phyloP scores from a whole-genome alignment of 1,140 invertebrate genomes.

The Platyura marginata region DNA sequence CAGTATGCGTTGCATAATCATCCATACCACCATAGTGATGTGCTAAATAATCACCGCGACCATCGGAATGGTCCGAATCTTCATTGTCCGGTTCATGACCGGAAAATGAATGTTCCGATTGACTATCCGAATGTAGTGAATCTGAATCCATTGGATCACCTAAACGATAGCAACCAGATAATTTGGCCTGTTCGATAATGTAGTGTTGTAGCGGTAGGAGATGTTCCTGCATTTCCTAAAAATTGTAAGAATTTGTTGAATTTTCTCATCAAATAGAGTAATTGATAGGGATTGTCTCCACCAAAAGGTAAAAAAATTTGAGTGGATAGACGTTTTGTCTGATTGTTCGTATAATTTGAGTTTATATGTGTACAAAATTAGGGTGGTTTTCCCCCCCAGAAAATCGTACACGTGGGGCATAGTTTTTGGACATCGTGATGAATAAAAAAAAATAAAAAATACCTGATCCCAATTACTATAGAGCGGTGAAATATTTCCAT shows the following conservation, averaged over 20 bases:
- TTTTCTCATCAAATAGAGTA: too few relatives aligned
- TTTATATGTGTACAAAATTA: too few relatives aligned
- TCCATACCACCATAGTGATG: conserved; percentile 28
- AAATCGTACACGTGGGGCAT: too few relatives aligned
- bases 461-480: conserved; percentile 51
- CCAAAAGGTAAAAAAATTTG: too few relatives aligned
- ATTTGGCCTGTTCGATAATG: conserved; percentile 66
- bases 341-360: too few relatives aligned
- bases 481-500: conserved; percentile 38
- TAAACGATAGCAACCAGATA: conserved; percentile 49
- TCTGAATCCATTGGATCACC: conserved; percentile 49
- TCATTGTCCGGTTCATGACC: conserved; percentile 49
- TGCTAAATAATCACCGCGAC: conserved; percentile 39
- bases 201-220: conserved; percentile 71
- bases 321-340: too few relatives aligned
- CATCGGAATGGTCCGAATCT: conserved; percentile 44
- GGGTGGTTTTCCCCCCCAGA: too few relatives aligned
- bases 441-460: background rate
- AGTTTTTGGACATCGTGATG: background rate
- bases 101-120: conserved; percentile 31
- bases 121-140: conserved; percentile 36
- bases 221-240: conserved; percentile 43
- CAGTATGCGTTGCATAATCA: conserved; percentile 18
- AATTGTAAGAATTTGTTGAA: background rate
- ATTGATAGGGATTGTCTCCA: too few relatives aligned